Base-by-base conservation (phyloP, 2,797 vertebrate species). In the Argentina silus region DNA sequence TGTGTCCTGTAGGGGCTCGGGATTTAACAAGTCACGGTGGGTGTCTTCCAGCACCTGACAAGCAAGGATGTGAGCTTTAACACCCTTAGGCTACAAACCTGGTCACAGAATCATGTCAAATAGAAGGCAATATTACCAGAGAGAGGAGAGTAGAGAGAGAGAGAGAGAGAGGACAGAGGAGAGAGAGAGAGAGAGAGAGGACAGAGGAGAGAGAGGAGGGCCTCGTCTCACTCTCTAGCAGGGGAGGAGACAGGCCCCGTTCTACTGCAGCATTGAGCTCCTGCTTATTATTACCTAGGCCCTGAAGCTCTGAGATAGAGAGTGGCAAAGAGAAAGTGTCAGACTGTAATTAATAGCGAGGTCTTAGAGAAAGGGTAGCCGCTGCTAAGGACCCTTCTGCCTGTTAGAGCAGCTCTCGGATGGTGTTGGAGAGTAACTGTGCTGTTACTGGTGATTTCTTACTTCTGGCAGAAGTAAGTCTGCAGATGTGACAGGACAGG, bases 31-130 rank as follows among this genome's bases (percentile, higher is more conserved):
- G 77, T 87, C 76, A 69, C 14, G 59, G 56, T 74, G 76, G 81
- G 76, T 80, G 78, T 85, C 78, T 86, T 65, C 70, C 80, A 53
- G 57, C 63, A 80, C 75, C 84, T 85, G 87, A 87, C 86, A 85
- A 76, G 80, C 71, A 65, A 36, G 62, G 72, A 86, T 75, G 77
- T 78, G 53, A 76, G 73, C 73, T 86, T 81, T 76, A 80, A 82
- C 69, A 77, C 84, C 86, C 72, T 57, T 47, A 53, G 77, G 83
- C 80, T 81, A 73, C 78, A 14, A 64, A 84, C 78, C 74, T 73
- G 81, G 73, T 81, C 82, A 78, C 19, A 7, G 83, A 79, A 79
- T 80, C 73, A 62, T 85, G 78, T 84, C 78, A 81, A 76, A 67
- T 64, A 59, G 72, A 83, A 80, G 85, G 79, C 78, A 77, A 82